Evolutionary conservation across 2,797 vertebrate genomes (phyloP).

Genomic region (Nannoperca obscura): DNA sequence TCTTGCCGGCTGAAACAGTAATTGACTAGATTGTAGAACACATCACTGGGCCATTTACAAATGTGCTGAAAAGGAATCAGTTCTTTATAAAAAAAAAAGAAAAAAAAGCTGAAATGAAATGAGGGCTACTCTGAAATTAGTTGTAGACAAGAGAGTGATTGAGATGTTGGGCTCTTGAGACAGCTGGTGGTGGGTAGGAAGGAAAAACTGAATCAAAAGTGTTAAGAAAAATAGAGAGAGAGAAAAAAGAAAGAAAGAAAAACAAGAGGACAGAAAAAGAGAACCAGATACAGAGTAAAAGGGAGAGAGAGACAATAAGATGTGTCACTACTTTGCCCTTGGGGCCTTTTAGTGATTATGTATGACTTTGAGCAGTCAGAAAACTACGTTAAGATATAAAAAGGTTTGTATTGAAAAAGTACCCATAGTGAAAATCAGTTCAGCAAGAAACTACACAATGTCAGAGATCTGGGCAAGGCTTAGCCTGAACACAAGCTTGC

Average conservation of each 20-base stretch:
- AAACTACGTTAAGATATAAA: conserved; percentile 37
- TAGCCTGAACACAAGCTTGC: conserved; percentile 34
- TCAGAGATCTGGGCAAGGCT: conserved; percentile 8
- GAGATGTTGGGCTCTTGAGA: conserved; percentile 90
- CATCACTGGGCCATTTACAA: conserved; percentile 96
- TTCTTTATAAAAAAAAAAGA: conserved; percentile 84
- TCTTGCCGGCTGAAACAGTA: conserved; percentile 99
- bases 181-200: conserved; percentile 61
- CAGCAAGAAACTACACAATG: conserved; percentile 28
- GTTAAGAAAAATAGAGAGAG: neutral
- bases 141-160: conserved; percentile 90
- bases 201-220: conserved; percentile 23
- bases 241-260: conserved; percentile 50
- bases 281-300: conserved; percentile 46
- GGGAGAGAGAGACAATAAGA: conserved; percentile 51
- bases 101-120: conserved; percentile 84
- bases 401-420: conserved; percentile 13
- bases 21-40: conserved; percentile 99
- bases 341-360: conserved; percentile 44
- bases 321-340: conserved; percentile 46
- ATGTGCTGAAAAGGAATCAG: conserved; percentile 95
- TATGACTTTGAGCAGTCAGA: conserved; percentile 49
- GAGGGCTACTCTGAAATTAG: conserved; percentile 95
- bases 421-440: conserved; percentile 28
- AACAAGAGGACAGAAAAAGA: conserved; percentile 20